Evolutionary conservation across 2,888 invertebrate species (phyloP), one percentile per base, ranked within the genome.

Genomic region (Ypsolopha scabrella): DNA sequence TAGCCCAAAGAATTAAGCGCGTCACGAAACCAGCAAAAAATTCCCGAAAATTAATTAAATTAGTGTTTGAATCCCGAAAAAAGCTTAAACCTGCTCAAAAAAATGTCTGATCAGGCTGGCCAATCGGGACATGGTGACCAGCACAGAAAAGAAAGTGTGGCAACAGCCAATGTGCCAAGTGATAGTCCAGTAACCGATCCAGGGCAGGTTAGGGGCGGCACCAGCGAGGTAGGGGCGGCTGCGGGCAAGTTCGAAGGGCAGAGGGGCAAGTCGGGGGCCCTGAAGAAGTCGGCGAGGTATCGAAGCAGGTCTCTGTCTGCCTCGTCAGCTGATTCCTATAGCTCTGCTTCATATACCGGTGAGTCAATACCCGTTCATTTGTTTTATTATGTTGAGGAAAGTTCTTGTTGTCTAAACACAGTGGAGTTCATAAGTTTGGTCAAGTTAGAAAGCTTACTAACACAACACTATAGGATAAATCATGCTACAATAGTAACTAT

Each of bases 281-380:
- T 95, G 72, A 95, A 96, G 87, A 95, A 95, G 75, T 92, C 95
- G 11, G 94, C 93, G 61, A 89, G 96, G 51, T 95, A 97, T 72
- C 88, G 96, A 51, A 96, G 96, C 71, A 90, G 97, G 56, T 97
- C 97, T 0, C 87, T 97, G 33, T 97, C 97, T 9, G 97, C 96
- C 4, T 97, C 97, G 7, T 97, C 97, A 39, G 96, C 96, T 51
- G 97, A 97, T 78, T 97, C 97, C 24, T 97, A 96, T 83, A 97
- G 96, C 79, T 97, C 97, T 60, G 90, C 90, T 13, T 90, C 90
- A 0, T 90, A 90, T 61, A 90, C 90, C 41, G 90, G 90, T 80
- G 55, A 77, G 83, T 68, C n/a, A n/a, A n/a, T n/a, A n/a, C n/a
- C n/a, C n/a, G n/a, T n/a, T n/a, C n/a, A n/a, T n/a, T n/a, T n/a